Evolutionary conservation across 2,113 vertebrate genomes (phyloP).

Genomic region (Aphelocoma coerulescens): DNA sequence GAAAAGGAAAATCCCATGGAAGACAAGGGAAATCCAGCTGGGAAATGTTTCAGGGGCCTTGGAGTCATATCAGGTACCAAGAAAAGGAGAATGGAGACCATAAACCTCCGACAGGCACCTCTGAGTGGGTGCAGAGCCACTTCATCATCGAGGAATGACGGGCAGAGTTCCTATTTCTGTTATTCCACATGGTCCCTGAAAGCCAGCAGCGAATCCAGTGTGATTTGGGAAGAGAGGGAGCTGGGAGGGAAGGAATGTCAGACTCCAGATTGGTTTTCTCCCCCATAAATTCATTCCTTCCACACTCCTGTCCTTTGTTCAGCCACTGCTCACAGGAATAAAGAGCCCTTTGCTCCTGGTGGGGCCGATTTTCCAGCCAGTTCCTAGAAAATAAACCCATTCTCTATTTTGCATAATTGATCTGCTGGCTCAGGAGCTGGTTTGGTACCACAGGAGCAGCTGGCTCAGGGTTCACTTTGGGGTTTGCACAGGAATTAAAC

Average conservation of each 20-base stretch:
- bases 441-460: rapidly evolving
- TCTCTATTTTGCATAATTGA: neutral
- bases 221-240: neutral
- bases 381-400: neutral
- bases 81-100: neutral
- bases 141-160: neutral
- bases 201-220: neutral
- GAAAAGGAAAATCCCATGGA: neutral
- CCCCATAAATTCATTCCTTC: neutral
- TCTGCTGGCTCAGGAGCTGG: neutral
- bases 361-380: neutral
- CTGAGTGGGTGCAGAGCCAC: neutral
- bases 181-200: neutral
- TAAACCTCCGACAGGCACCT: neutral
- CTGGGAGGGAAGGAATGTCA: neutral
- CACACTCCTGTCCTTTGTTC: neutral
- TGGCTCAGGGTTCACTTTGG: neutral
- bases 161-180: neutral
- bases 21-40: neutral
- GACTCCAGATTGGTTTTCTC: neutral
- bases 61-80: neutral
- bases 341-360: neutral
- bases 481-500: neutral
- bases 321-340: neutral
- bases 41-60: neutral